Conservation (phyloP, 2,797 vertebrate genomes). For the Pipistrellus nathusii region DNA sequence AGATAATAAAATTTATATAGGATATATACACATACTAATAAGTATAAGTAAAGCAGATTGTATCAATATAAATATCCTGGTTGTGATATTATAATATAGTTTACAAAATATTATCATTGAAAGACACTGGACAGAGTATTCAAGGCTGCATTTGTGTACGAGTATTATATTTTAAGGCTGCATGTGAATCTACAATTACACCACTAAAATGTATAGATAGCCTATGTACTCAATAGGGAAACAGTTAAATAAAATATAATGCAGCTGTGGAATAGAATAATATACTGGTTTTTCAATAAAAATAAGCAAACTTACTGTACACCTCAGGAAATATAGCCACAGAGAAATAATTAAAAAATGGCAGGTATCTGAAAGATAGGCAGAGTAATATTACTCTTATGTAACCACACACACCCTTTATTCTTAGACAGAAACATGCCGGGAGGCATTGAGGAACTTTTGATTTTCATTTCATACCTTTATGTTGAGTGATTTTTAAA, state of each 20-base stretch:
- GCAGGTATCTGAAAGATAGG: neutral
- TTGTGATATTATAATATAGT: neutral
- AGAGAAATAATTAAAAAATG: neutral
- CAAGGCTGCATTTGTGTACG: too few relatives aligned
- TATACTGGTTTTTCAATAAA: neutral
- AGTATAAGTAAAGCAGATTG: neutral
- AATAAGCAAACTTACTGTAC: neutral
- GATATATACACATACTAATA: neutral
- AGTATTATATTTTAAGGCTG: constrained; percentile 3
- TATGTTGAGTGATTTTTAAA: neutral
- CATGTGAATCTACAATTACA: neutral
- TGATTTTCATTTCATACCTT: neutral
- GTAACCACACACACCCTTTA: neutral
- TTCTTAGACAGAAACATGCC: neutral
- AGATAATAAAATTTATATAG: neutral
- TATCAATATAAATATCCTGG: neutral
- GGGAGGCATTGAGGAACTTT: neutral
- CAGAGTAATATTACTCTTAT: neutral
- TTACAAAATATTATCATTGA: neutral
- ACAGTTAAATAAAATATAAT: neutral
- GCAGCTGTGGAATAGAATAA: neutral
- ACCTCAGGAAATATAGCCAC: neutral
- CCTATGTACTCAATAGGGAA: neutral
- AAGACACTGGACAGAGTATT: neutral
- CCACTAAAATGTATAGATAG: neutral